Conservation (phyloP, 1,140 invertebrate species). For the Nasonia giraulti region DNA sequence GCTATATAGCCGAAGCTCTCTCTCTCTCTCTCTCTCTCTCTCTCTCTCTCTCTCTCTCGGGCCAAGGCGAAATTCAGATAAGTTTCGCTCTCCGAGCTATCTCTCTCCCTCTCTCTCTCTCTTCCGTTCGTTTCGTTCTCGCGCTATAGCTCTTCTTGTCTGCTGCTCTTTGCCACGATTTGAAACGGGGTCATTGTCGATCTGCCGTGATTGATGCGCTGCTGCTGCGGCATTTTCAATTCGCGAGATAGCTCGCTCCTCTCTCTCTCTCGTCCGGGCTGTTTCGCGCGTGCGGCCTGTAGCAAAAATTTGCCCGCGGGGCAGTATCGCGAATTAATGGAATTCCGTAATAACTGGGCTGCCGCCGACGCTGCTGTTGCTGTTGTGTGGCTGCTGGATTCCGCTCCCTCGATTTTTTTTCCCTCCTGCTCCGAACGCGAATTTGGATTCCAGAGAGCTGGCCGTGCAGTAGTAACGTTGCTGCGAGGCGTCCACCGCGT, state of each 20-base stretch:
- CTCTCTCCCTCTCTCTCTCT: conserved; percentile 10
- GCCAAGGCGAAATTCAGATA: conserved; percentile 46
- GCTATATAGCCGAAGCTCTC: neutral
- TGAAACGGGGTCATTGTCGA: conserved; percentile 43
- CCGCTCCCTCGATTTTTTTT: neutral
- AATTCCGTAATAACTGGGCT: neutral
- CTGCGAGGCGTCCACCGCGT: no score
- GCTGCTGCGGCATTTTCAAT: conserved; percentile 45
- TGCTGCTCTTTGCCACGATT: conserved; percentile 3
- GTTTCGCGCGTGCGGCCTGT: neutral
- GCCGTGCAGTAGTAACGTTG: no score
- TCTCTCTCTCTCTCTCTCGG: neutral
- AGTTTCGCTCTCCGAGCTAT: conserved; percentile 38
- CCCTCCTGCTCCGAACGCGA: neutral
- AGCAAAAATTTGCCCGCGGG: neutral
- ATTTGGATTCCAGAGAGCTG: neutral
- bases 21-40: no score
- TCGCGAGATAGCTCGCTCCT: neutral
- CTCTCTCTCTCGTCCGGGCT: neutral
- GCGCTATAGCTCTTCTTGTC: conserved; percentile 37
- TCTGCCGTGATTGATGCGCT: conserved; percentile 40
- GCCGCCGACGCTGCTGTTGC: neutral
- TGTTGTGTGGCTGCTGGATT: neutral
- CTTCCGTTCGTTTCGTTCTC: conserved; percentile 15
- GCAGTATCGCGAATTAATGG: neutral